Percentiles rank a stretch among this genome's conserved stretches.
phyloP scores from a whole-genome alignment of 2,888 invertebrate genomes.

The Cistogaster globosa region DNA sequence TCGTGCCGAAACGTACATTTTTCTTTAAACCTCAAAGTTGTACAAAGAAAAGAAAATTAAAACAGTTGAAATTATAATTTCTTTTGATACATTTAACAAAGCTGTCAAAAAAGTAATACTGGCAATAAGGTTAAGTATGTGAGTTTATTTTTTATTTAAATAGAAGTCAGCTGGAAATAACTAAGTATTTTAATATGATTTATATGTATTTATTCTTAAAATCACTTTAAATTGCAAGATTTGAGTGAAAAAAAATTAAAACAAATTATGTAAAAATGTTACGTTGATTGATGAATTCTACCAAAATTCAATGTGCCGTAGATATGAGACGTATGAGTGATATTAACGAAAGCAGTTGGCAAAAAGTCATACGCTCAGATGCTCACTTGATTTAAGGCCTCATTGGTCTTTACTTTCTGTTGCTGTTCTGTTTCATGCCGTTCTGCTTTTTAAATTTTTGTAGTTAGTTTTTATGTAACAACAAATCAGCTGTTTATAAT shows the following conservation, averaged over 20 bases:
- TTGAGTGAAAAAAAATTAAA: background rate
- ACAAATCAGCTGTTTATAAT: too few species aligned
- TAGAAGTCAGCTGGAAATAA: background rate
- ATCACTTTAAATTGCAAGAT: background rate
- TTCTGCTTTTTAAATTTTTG: too few species aligned
- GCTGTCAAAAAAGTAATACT: background rate
- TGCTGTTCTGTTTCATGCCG: too few species aligned
- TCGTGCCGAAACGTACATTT: constrained; percentile 38
- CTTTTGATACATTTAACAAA: too few species aligned
- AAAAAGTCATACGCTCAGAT: background rate
- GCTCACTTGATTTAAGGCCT: too few species aligned
- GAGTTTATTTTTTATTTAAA: background rate
- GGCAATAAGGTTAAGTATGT: background rate
- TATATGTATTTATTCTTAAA: background rate
- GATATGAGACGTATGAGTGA: background rate
- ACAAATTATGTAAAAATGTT: too few species aligned
- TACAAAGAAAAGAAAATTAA: background rate
- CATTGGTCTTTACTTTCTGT: too few species aligned
- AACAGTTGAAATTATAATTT: background rate
- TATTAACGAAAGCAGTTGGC: background rate
- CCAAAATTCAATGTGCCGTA: too few species aligned
- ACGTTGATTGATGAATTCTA: too few species aligned
- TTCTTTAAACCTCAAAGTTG: constrained; percentile 40
- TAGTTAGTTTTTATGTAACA: too few species aligned
- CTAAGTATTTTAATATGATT: background rate